These are phyloP conservation scores for Herpetotheres cachinnans DNA, from an alignment of 2,113 vertebrate species.

Conservation along the genomic window DNA sequence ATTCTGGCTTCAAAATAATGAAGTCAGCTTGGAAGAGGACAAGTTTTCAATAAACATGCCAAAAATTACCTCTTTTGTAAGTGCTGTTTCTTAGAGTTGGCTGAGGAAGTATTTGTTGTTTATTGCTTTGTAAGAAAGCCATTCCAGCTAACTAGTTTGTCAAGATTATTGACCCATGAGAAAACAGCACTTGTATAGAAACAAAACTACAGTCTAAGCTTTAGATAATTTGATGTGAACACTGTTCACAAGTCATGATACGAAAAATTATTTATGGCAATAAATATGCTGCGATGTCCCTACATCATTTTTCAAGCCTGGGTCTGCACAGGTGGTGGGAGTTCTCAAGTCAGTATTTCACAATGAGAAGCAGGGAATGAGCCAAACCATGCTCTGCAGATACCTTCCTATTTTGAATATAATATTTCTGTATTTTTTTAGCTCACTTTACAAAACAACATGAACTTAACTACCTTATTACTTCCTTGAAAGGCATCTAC, in stretches of 20 bases:
- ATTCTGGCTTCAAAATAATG: not conserved
- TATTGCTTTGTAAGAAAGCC: not conserved
- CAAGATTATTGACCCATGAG: not conserved
- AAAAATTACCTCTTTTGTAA: not conserved
- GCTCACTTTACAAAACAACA: not conserved
- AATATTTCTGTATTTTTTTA: not conserved
- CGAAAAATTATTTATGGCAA: not conserved
- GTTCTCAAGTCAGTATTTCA: not conserved
- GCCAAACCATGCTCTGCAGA: not conserved
- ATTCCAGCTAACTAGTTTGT: slow-evolving; percentile 16
- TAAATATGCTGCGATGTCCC: not conserved
- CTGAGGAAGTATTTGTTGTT: not conserved
- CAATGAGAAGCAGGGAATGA: not conserved
- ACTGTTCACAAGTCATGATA: not conserved
- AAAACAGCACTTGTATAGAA: not conserved
- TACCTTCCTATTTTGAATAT: not conserved
- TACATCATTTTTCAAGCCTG: not conserved
- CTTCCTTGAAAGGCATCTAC: not conserved
- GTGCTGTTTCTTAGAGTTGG: not conserved
- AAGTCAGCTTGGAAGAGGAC: not conserved
- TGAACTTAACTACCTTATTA: not conserved
- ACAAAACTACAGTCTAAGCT: not conserved
- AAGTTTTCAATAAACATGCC: slow-evolving; percentile 22
- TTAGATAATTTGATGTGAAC: slow-evolving; percentile 1
- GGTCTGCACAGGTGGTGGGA: not conserved